phyloP scores from a whole-genome alignment of 1,140 invertebrate species.

The Agraylea sexmaculata region DNA sequence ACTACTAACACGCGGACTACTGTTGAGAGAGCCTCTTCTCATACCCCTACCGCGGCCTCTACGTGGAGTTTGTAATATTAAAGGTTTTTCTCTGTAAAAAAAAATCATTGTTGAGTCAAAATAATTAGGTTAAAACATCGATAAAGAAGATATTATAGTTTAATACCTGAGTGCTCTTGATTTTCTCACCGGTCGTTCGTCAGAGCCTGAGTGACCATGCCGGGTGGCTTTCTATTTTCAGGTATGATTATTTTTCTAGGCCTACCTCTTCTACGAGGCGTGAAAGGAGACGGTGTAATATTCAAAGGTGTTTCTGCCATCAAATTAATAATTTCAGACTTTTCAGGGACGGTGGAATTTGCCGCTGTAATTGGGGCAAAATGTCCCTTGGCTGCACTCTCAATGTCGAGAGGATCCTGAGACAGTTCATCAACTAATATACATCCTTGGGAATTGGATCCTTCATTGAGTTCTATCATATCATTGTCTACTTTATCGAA shows the following conservation, averaged over 20 bases:
- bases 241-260: slow-evolving; percentile 35
- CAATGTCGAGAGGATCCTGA: slow-evolving; percentile 37
- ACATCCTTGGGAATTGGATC: slow-evolving; percentile 33
- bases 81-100: slow-evolving; percentile 32
- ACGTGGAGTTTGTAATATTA: slow-evolving; percentile 26
- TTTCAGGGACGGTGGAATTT: slow-evolving; percentile 6
- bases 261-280: slow-evolving; percentile 33
- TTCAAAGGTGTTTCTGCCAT: slow-evolving; percentile 8
- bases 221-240: slow-evolving; percentile 27
- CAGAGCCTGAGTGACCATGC: slow-evolving; percentile 30
- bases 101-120: not conserved
- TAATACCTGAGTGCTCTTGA: slow-evolving; percentile 32
- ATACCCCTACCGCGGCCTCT: slow-evolving; percentile 28
- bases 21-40: slow-evolving; percentile 21
- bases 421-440: slow-evolving; percentile 30
- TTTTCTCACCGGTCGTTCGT: slow-evolving; percentile 35
- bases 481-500: slow-evolving; percentile 27
- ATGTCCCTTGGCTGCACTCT: slow-evolving; percentile 24
- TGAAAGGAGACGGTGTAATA: slow-evolving; percentile 17
- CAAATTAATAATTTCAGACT: slow-evolving; percentile 16
- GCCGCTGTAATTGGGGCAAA: slow-evolving; percentile 12
- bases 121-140: not conserved
- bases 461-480: slow-evolving; percentile 34
- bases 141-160: not conserved
- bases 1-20: slow-evolving; percentile 4